Evolutionary conservation across 2,888 invertebrate species (phyloP).

Genomic region (Synanthedon andrenaeformis): DNA sequence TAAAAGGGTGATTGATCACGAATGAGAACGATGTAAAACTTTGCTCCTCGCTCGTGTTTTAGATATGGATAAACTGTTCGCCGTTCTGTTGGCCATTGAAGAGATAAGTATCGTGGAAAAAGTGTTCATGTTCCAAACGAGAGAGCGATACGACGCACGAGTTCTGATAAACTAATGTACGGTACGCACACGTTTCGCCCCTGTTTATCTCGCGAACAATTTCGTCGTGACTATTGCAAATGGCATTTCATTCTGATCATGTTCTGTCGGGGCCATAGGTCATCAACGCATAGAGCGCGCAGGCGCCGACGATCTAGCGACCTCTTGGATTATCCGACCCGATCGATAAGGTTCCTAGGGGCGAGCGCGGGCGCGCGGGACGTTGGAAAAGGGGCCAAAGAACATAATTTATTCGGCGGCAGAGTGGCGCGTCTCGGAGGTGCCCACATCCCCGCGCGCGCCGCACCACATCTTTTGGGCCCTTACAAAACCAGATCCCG

Average conservation of each 20-base stretch:
- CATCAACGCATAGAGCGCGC: constrained; percentile 30
- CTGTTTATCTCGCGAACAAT: constrained; percentile 17
- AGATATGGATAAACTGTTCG: constrained; percentile 24
- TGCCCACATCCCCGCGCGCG: constrained; percentile 30
- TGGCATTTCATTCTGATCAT: constrained; percentile 39
- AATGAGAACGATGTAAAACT: constrained; percentile 28
- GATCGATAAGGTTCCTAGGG: constrained; percentile 51
- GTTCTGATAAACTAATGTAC: not conserved
- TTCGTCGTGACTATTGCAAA: constrained; percentile 48
- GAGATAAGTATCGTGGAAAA: constrained; percentile 13
- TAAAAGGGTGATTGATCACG: constrained; percentile 41
- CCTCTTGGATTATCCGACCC: constrained; percentile 58
- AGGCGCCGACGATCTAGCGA: constrained; percentile 45
- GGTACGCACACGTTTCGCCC: constrained; percentile 15
- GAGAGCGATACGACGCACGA: not conserved
- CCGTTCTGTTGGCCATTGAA: constrained; percentile 14
- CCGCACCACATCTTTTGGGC: constrained; percentile 11
- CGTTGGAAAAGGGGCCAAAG: constrained; percentile 30
- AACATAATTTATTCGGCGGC: constrained; percentile 68
- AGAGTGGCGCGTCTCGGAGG: constrained; percentile 60
- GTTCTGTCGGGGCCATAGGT: constrained; percentile 32
- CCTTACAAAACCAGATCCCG: constrained; percentile 40
- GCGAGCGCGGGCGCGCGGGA: constrained; percentile 20
- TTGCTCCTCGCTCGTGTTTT: constrained; percentile 20
- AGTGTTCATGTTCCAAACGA: not conserved